Percentiles rank a stretch among this genome's conserved stretches.
Conservation (phyloP, 2,797 vertebrate genomes). For the Cyprinodon diabolis region DNA sequence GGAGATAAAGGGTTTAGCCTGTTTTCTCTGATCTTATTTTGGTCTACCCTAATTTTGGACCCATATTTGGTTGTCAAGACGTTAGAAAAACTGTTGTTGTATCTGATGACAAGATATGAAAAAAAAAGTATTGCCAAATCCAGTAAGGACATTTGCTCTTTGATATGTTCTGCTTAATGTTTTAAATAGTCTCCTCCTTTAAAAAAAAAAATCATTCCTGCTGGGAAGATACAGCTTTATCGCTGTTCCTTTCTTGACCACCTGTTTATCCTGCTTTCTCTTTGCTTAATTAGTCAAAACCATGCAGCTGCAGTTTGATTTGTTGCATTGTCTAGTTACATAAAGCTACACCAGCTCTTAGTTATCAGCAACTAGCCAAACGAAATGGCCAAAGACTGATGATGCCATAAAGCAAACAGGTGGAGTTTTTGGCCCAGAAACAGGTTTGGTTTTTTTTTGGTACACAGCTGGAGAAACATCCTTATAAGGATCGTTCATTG, state of each 20-base stretch:
- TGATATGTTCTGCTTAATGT: no score
- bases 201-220: constrained; percentile 25
- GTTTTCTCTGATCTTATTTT: constrained; percentile 50
- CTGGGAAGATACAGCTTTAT: constrained; percentile 34
- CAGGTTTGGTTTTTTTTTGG: not conserved
- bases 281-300: constrained; percentile 32
- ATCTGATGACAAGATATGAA: not conserved
- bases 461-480: constrained; percentile 5
- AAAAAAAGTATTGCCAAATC: not conserved
- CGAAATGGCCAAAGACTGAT: not conserved
- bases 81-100: not conserved
- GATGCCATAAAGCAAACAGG: not conserved
- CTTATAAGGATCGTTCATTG: constrained; percentile 15
- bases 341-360: constrained; percentile 6
- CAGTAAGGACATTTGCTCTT: not conserved
- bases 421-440: constrained; percentile 14
- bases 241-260: constrained; percentile 2
- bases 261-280: not conserved
- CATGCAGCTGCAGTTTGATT: constrained; percentile 44
- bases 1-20: constrained; percentile 38
- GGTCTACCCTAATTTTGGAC: constrained; percentile 31
- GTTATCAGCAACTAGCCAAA: constrained; percentile 54
- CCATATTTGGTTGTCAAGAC: not conserved
- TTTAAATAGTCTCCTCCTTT: not conserved
- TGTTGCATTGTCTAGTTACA: not conserved